Conservation (phyloP, 2,113 vertebrate genomes). For the Hydrochoerus hydrochaeris region DNA sequence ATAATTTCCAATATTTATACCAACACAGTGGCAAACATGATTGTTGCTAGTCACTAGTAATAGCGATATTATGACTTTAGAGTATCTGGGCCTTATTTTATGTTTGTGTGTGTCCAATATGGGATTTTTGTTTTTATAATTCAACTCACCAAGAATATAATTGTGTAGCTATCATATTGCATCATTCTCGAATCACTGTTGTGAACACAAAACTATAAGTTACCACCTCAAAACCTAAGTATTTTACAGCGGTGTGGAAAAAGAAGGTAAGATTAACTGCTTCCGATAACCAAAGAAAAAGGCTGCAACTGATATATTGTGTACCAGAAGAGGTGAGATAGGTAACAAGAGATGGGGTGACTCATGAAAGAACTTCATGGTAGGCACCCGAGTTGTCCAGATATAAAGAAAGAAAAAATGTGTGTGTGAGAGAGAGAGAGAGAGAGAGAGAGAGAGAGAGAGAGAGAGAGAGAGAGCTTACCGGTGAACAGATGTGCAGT, state of each 20-base stretch:
- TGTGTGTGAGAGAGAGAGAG: not conserved
- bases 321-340: not conserved
- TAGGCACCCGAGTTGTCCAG: not conserved
- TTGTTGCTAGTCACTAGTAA: not conserved
- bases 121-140: not conserved
- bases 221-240: not conserved
- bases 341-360: not conserved
- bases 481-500: not conserved
- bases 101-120: not conserved
- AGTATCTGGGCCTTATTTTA: not conserved
- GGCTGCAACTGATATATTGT: fast-evolving
- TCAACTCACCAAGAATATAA: not conserved
- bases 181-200: not conserved
- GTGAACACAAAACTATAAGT: not conserved
- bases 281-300: not conserved
- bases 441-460: not conserved
- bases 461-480: not conserved
- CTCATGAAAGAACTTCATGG: not conserved
- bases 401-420: not conserved
- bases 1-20: not conserved
- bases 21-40: not conserved
- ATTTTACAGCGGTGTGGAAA: not conserved
- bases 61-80: not conserved
- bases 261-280: not conserved
- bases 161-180: fast-evolving